A percentile compares a stretch with the other conserved stretches of the same genome.
Evolutionary conservation across 2,113 vertebrate species (phyloP).

Genomic region (Aspiorhynchus laticeps): DNA sequence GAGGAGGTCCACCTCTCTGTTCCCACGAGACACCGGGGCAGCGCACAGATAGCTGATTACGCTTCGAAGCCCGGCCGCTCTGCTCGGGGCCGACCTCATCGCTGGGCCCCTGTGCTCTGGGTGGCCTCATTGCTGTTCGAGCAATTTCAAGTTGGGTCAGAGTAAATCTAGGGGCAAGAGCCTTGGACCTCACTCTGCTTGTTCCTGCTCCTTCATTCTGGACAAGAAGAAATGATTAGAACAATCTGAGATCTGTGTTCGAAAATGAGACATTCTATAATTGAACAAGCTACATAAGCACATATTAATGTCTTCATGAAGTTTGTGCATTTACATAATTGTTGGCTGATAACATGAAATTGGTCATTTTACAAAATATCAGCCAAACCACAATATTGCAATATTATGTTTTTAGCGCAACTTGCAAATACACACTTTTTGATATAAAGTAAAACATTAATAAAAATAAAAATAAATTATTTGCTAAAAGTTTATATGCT

Average conservation of each 20-base stretch:
- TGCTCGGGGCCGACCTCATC: neutral
- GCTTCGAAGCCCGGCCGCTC: neutral
- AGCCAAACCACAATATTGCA: neutral
- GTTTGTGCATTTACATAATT: neutral
- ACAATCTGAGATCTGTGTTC: neutral
- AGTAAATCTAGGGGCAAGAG: neutral
- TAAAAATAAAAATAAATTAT: no score
- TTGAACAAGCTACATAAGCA: neutral
- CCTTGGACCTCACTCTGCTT: neutral
- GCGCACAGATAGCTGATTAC: conserved; percentile 15
- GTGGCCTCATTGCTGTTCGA: conserved; percentile 12
- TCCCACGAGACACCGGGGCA: neutral
- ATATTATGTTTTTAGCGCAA: neutral
- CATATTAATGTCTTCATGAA: neutral
- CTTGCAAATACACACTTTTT: no score
- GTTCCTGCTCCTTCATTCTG: neutral
- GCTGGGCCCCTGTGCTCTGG: neutral
- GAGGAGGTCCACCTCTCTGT: neutral
- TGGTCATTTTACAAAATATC: neutral
- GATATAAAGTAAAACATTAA: no score
- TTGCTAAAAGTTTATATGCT: no score
- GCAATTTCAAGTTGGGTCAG: neutral
- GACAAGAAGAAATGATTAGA: neutral
- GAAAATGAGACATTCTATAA: neutral
- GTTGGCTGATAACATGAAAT: neutral